Base-by-base conservation (phyloP, 2,113 vertebrate genomes). In the Sapayoa aenigma region DNA sequence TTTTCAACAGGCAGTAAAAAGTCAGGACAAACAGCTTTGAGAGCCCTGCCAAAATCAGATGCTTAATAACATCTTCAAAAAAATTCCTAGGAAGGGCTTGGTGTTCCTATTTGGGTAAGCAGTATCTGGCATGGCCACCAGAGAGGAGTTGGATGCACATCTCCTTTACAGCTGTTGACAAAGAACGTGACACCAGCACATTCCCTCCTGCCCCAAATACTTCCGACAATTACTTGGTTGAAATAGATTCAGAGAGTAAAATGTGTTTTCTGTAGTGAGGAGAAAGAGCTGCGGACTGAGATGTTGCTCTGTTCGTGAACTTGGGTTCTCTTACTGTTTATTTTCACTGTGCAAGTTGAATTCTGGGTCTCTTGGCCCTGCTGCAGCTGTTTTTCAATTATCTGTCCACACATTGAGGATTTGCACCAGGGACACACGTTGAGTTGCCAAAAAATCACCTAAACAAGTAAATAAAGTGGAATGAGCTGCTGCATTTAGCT, bases 121-220 rank as follows among this genome's bases (percentile, higher is more conserved):
- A 28, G 27, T 91, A 91, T 94, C 84, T 95, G 94, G 96, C 91
- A 83, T 79, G 18, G 7, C 50, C 90, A 69, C 82, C 73, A 67
- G 56, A 60, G 87, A 71, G 86, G 41, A 65, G 68, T 27, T 95
- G 96, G 95, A 25, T 76, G 60, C 85, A 46, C 75, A 84, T 96
- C 89, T 46, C 46, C 28, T 94, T 78, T 95, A 96, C 96, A 98
- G 97, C 97, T 97, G 97, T 94, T 97, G 96, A 90, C 90, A 65
- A 93, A 96, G 93, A 96, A 98, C 59, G 81, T 84, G 94, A 95
- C 92, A 92, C 87, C 93, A 93, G 84, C 88, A 82, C 95, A 97
- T 97, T 97, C 95, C 94, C 88, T 95, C 58, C 74, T 24, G 39
- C 89, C 66, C 19, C 9, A 22, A 83, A 92, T 95, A 24, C 87